Evolutionary conservation across 1,140 invertebrate genomes (phyloP).

Genomic region (Trichoplusia ni): DNA sequence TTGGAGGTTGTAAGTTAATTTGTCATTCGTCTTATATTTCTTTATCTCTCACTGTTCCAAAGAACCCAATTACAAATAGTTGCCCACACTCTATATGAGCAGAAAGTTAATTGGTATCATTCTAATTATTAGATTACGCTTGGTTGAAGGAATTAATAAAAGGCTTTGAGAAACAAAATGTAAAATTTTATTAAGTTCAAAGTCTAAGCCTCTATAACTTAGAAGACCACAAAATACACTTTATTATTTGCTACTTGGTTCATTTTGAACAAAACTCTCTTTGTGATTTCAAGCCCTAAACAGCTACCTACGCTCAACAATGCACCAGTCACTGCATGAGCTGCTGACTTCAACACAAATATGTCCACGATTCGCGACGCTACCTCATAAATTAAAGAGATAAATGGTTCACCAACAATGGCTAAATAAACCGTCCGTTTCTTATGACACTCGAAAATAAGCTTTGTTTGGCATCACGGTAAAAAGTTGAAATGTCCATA

Average conservation of each 20-base stretch:
- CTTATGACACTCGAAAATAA: constrained; percentile 71
- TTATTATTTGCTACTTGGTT: too few species aligned
- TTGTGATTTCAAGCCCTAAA: constrained; percentile 4
- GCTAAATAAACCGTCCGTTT: constrained; percentile 70
- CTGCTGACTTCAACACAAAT: constrained; percentile 58
- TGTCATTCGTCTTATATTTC: not conserved
- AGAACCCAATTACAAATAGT: too few species aligned
- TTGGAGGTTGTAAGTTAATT: not conserved
- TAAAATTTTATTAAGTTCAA: too few species aligned
- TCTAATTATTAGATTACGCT: too few species aligned
- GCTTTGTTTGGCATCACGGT: constrained; percentile 52
- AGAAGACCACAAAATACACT: too few species aligned
- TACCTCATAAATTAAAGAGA: constrained; percentile 76
- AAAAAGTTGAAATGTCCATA: constrained; percentile 57
- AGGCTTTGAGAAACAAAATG: too few species aligned
- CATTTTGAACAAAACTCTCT: not conserved
- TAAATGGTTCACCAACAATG: constrained; percentile 77
- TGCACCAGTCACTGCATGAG: constrained; percentile 44
- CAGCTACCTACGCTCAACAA: constrained; percentile 41
- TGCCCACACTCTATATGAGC: too few species aligned
- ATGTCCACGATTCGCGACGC: constrained; percentile 71
- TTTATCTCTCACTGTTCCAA: too few species aligned
- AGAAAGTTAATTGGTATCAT: too few species aligned
- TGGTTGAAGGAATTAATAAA: too few species aligned
- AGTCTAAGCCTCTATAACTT: too few species aligned